Percentiles rank a stretch among this genome's conserved stretches.
Evolutionary conservation across 2,888 invertebrate genomes (phyloP).

Genomic region (Eudasyphora cyanicolor): DNA sequence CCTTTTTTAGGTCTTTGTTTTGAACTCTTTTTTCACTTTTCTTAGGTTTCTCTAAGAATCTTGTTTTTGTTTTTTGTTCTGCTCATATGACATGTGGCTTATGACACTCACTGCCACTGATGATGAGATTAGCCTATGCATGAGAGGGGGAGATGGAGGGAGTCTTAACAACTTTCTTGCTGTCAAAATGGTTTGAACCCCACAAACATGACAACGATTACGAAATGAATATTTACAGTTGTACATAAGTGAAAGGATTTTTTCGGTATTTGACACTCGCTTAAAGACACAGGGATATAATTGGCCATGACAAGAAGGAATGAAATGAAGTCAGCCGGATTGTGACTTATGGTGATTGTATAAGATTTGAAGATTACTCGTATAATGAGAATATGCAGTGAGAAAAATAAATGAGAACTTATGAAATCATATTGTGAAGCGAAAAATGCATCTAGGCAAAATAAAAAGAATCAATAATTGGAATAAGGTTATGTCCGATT

Average conservation of each 20-base stretch:
- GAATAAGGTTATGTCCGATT: no score
- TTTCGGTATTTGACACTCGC: neutral
- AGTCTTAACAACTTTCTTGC: conserved; percentile 1
- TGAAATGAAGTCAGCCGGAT: neutral
- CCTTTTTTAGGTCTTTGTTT: neutral
- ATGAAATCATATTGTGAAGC: no score
- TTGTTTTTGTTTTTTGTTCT: no score
- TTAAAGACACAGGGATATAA: neutral
- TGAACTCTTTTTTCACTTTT: neutral
- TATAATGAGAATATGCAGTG: no score
- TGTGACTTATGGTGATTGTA: no score
- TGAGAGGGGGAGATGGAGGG: neutral
- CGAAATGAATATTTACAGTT: neutral
- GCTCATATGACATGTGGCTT: neutral
- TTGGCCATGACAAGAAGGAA: neutral
- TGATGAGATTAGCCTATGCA: conserved; percentile 5
- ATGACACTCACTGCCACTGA: conserved; percentile 33
- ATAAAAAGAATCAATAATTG: no score
- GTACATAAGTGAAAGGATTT: neutral
- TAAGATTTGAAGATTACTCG: no score
- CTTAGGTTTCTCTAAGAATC: neutral
- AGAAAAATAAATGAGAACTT: no score
- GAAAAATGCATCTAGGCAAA: no score
- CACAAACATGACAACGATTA: neutral
- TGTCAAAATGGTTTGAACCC: neutral